These are phyloP conservation scores for Panzeria rudis DNA, from an alignment of 2,888 invertebrate species.

Conservation along the genomic window DNA sequence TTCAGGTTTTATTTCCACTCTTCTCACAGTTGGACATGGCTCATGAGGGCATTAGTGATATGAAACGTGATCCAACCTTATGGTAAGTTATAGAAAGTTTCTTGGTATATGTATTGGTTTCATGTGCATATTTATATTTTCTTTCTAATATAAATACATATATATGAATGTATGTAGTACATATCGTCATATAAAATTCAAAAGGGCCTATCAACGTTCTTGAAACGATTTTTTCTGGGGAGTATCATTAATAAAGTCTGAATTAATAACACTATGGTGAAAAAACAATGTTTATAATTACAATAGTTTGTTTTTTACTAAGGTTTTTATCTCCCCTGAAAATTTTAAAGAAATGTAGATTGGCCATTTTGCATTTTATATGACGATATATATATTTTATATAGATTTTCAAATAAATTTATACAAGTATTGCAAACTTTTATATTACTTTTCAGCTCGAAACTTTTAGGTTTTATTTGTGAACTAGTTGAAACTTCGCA, in stretches of 20 bases:
- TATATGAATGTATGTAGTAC: too few relatives aligned
- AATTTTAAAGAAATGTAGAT: too few relatives aligned
- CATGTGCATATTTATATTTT: neutral
- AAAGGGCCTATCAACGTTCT: too few relatives aligned
- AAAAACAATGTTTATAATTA: too few relatives aligned
- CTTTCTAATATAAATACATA: neutral
- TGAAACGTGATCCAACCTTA: conserved; percentile 93
- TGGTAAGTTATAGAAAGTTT: conserved; percentile 87
- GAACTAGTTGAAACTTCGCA: conserved; percentile 98
- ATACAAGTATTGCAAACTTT: neutral
- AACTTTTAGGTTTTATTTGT: conserved; percentile 97
- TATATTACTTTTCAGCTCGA: conserved; percentile 88
- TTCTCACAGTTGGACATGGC: conserved; percentile 98
- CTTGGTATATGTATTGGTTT: neutral
- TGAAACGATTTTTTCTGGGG: too few relatives aligned
- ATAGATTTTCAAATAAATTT: neutral
- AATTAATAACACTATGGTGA: too few relatives aligned
- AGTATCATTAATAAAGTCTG: too few relatives aligned
- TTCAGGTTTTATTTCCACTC: conserved; percentile 98
- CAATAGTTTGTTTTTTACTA: too few relatives aligned
- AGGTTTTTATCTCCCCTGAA: too few relatives aligned
- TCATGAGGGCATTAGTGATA: conserved; percentile 92
- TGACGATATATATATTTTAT: too few relatives aligned
- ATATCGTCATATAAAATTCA: too few relatives aligned
- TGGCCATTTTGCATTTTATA: neutral